Evolutionary conservation across 2,797 vertebrate genomes (phyloP).

Genomic region (Cryptoprocta ferox): DNA sequence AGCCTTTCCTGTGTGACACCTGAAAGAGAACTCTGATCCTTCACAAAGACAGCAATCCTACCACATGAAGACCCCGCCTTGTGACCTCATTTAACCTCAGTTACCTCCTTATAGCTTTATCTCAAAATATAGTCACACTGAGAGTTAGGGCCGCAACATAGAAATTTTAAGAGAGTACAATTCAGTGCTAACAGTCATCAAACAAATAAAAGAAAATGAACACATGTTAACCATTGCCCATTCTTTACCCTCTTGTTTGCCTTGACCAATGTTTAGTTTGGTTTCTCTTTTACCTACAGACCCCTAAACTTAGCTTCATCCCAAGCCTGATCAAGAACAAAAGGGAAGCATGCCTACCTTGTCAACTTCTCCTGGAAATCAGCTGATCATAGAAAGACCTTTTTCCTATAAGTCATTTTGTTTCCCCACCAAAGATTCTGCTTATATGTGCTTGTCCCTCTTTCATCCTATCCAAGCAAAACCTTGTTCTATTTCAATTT

Average conservation of each 20-base stretch:
- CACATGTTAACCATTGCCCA: neutral
- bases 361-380: neutral
- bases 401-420: neutral
- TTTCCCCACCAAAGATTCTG: neutral
- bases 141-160: neutral
- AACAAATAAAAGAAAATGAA: neutral
- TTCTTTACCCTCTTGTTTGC: neutral
- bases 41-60: neutral
- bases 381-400: accelerated
- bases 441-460: neutral
- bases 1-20: neutral
- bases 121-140: neutral
- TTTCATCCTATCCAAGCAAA: neutral
- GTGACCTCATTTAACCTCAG: neutral
- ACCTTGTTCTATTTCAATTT: neutral
- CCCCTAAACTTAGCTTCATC: neutral
- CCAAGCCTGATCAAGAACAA: neutral
- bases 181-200: neutral
- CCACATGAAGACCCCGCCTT: neutral
- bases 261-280: neutral
- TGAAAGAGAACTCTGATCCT: neutral
- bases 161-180: neutral
- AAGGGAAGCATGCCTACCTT: accelerated
- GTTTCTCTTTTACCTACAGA: neutral
- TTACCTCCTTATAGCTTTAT: neutral